phyloP scores from a whole-genome alignment of 2,888 invertebrate species.

The Lepas anatifera region DNA sequence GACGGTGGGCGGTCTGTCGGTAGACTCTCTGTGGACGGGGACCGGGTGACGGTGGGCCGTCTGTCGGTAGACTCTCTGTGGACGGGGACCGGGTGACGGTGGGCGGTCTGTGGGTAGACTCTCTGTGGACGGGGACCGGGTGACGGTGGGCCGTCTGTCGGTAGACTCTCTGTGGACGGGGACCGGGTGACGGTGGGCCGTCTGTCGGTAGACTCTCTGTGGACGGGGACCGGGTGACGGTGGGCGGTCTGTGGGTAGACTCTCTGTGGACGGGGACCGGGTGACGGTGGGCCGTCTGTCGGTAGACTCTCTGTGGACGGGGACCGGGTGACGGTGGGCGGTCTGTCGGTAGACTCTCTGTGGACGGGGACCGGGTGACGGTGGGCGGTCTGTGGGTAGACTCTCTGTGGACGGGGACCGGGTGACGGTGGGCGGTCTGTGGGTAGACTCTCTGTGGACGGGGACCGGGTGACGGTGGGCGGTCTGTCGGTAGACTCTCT shows the following conservation, averaged over 20 bases:
- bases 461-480: too few species aligned
- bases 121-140: too few species aligned
- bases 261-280: too few species aligned
- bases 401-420: slow-evolving; percentile 26
- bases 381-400: slow-evolving; percentile 29
- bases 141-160: slow-evolving; percentile 30
- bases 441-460: too few species aligned
- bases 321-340: too few species aligned
- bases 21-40: too few species aligned
- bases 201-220: neutral
- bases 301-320: too few species aligned
- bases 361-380: neutral
- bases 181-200: too few species aligned
- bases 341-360: neutral
- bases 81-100: neutral
- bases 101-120: slow-evolving; percentile 32
- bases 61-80: neutral
- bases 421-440: slow-evolving; percentile 30
- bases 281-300: slow-evolving; percentile 30
- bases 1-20: slow-evolving; percentile 30
- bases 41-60: too few species aligned
- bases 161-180: too few species aligned
- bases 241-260: slow-evolving; percentile 32
- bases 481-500: neutral
- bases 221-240: neutral